phyloP scores from a whole-genome alignment of 2,797 vertebrate species.

The Bovichtus diacanthus region DNA sequence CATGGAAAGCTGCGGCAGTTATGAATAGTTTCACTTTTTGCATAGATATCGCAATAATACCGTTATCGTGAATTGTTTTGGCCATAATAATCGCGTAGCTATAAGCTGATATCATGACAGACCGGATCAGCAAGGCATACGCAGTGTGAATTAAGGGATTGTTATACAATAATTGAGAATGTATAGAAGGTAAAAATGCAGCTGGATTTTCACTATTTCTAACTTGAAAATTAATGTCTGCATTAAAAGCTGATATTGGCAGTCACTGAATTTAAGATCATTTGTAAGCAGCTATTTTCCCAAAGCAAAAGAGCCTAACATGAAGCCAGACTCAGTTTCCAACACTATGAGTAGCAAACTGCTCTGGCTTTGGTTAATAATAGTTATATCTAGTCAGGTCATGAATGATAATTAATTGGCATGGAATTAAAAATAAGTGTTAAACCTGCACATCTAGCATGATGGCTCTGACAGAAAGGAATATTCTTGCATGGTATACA shows the following conservation, averaged over 20 bases:
- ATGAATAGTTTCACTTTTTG: too few species aligned
- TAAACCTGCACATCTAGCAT: not conserved
- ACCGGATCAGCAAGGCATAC: not conserved
- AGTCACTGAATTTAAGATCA: not conserved
- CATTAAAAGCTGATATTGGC: not conserved
- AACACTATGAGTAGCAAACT: conserved; percentile 32
- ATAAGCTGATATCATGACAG: too few species aligned
- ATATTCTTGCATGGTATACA: not conserved
- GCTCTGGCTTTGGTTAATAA: conserved; percentile 11
- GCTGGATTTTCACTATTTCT: not conserved
- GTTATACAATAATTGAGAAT: not conserved
- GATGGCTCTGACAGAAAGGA: not conserved
- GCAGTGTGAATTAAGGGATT: not conserved
- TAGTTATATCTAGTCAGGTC: conserved; percentile 10
- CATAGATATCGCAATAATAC: too few species aligned
- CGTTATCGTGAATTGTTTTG: too few species aligned
- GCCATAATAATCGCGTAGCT: too few species aligned
- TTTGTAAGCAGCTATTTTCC: not conserved
- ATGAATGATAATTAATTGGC: conserved; percentile 8
- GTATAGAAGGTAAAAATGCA: not conserved
- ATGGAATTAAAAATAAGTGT: conserved; percentile 3
- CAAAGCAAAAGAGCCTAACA: not conserved
- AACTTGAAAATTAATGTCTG: not conserved
- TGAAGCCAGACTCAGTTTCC: conserved; percentile 3
- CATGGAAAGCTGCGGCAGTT: too few species aligned